Evolutionary conservation across 2,113 vertebrate genomes (phyloP).

Genomic region (Gallinago media): DNA sequence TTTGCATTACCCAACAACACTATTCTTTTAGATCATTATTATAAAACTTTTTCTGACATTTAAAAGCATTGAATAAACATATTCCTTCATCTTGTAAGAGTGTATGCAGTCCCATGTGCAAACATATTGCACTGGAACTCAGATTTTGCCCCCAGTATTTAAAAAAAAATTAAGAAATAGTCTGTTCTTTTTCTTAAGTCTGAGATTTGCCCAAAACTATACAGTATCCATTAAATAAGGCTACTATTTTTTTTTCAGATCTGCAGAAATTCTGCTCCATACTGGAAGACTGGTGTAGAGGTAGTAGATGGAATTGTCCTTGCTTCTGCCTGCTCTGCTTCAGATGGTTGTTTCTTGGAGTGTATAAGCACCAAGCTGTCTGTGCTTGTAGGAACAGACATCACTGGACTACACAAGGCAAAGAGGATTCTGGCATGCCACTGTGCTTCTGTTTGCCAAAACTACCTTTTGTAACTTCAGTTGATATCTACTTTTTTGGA

Average conservation of each 20-base stretch:
- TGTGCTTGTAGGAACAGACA: neutral
- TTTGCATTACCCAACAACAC: neutral
- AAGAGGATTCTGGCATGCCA: neutral
- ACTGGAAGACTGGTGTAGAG: neutral
- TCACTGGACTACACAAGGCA: fast-evolving
- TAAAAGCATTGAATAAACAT: neutral
- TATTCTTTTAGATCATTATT: neutral
- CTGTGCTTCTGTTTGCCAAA: neutral
- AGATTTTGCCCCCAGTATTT: neutral
- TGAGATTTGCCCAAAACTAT: neutral
- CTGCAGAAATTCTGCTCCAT: neutral
- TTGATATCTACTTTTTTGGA: neutral
- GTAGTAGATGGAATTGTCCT: neutral
- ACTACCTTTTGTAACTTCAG: neutral
- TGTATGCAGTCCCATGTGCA: neutral
- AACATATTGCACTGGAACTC: neutral
- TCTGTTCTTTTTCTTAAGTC: neutral
- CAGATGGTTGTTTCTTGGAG: neutral
- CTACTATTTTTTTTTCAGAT: neutral
- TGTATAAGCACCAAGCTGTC: neutral
- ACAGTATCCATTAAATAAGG: neutral
- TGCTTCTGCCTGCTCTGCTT: neutral
- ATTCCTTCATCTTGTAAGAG: neutral
- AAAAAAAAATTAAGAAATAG: neutral
- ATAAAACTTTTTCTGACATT: neutral